Evolutionary conservation across 2,888 invertebrate species (phyloP), one percentile per base, ranked within the genome.

Genomic region (Tipula lateralis): DNA sequence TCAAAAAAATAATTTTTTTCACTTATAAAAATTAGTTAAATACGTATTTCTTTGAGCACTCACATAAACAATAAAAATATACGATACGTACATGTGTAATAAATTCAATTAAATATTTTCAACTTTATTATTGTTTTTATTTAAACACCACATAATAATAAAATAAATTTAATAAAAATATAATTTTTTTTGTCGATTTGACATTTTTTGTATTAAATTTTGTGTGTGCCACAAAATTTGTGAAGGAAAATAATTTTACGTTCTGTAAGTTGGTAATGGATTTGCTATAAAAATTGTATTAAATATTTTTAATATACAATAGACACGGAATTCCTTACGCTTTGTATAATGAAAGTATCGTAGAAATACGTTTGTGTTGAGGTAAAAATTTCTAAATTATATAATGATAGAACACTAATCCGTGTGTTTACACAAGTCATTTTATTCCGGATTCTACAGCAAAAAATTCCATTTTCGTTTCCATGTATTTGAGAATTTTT

Each of bases 1-100:
- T 24, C n/a, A n/a, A 24, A 1, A 24, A 66, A 24, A 9, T 86
- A 84, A 30, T 82, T 5, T 82, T 66, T 66, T 66, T 24, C 66
- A 66, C 66, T 66, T 24, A 9, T 66, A 66, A 66, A 66, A 66
- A 12, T 66, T 24, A 9, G 24, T 24, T 66, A 24, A n/a, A 66
- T 24, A 24, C 3, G 24, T 24, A 66, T 24, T 66, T 24, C 24
- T 19, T 66, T 24, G 66, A 66, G 3, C 66, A 66, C 24, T 66
- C 66, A 66, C 9, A 66, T 66, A 12, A 24, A 66, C 66, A 66
- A 24, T 66, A 66, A 24, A 66, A 44, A 44, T 36, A 36, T 36
- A n/a, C 3, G 13, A 44, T 44, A 44, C 44, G 16, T 66, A 24
- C 1, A 66, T 24, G 24, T 44, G 2, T 24, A 66, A 2, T 66